Percentiles rank a stretch among this genome's conserved stretches.
These are phyloP conservation scores for Dermatophagoides farinae DNA, from an alignment of 1,140 invertebrate genomes.

Conservation along the genomic window DNA sequence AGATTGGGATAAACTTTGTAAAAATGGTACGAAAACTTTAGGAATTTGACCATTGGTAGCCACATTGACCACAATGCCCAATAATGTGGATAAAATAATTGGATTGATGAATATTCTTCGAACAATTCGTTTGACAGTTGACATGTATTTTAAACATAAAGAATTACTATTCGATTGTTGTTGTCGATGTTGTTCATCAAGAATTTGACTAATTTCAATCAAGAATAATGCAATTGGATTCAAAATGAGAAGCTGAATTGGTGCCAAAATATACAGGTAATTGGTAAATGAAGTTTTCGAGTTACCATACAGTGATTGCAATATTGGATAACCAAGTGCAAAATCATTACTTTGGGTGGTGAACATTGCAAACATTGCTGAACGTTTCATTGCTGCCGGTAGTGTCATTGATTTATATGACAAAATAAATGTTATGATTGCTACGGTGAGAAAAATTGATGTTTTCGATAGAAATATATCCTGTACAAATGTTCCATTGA, in stretches of 20 bases:
- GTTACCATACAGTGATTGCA: constrained; percentile 33
- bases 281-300: constrained; percentile 69
- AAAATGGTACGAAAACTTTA: constrained; percentile 43
- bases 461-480: constrained; percentile 66
- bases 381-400: constrained; percentile 27
- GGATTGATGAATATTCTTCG: constrained; percentile 67
- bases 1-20: constrained; percentile 53
- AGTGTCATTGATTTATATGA: constrained; percentile 56
- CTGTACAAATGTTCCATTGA: constrained; percentile 74
- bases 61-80: constrained; percentile 69
- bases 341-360: constrained; percentile 95
- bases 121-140: constrained; percentile 19
- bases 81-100: constrained; percentile 72
- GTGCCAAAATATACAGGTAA: constrained; percentile 79
- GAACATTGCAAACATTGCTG: constrained; percentile 81
- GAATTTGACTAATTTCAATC: constrained; percentile 60
- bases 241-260: constrained; percentile 72
- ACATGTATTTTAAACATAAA: not conserved
- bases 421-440: constrained; percentile 52
- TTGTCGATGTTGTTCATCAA: constrained; percentile 20
- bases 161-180: not conserved
- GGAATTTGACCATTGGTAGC: constrained; percentile 56
- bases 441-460: constrained; percentile 59
- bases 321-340: constrained; percentile 71
- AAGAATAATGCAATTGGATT: constrained; percentile 79